These are phyloP conservation scores for Apeira syringaria DNA, from an alignment of 2,888 invertebrate genomes.

Conservation along the genomic window DNA sequence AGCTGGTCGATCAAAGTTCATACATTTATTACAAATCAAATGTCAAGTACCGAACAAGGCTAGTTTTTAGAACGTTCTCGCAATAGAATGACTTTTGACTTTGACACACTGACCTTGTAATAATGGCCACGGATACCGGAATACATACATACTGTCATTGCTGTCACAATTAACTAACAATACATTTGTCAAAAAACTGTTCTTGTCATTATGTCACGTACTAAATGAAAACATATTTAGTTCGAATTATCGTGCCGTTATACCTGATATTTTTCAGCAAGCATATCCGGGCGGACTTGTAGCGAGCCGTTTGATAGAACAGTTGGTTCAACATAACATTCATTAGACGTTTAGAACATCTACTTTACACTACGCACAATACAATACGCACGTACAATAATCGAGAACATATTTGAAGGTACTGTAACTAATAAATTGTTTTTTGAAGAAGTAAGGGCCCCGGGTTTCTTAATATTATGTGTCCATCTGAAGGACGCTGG, in stretches of 20 bases:
- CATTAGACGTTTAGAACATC: too few relatives aligned
- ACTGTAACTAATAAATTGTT: too few relatives aligned
- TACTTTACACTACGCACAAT: too few relatives aligned
- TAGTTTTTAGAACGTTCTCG: slow-evolving; percentile 20
- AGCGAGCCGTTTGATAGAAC: too few relatives aligned
- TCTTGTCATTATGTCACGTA: slow-evolving; percentile 10
- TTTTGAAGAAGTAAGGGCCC: too few relatives aligned
- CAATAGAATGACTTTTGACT: slow-evolving; percentile 25
- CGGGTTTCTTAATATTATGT: too few relatives aligned
- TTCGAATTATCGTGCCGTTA: slow-evolving; percentile 8
- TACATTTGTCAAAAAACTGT: slow-evolving; percentile 8
- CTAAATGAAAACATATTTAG: slow-evolving; percentile 9
- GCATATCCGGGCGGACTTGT: slow-evolving; percentile 8
- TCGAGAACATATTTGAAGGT: too few relatives aligned
- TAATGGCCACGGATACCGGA: slow-evolving; percentile 33
- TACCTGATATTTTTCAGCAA: not conserved
- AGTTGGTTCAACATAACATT: too few relatives aligned
- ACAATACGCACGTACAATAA: too few relatives aligned
- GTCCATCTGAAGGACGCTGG: too few relatives aligned
- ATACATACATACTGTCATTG: slow-evolving; percentile 18
- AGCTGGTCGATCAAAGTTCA: slow-evolving; percentile 11
- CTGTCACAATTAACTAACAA: slow-evolving; percentile 16
- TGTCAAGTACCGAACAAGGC: slow-evolving; percentile 17
- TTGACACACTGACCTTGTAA: slow-evolving; percentile 18
- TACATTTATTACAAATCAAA: slow-evolving; percentile 10